Conservation (phyloP, 2,113 vertebrate genomes). For the Silurus meridionalis region DNA sequence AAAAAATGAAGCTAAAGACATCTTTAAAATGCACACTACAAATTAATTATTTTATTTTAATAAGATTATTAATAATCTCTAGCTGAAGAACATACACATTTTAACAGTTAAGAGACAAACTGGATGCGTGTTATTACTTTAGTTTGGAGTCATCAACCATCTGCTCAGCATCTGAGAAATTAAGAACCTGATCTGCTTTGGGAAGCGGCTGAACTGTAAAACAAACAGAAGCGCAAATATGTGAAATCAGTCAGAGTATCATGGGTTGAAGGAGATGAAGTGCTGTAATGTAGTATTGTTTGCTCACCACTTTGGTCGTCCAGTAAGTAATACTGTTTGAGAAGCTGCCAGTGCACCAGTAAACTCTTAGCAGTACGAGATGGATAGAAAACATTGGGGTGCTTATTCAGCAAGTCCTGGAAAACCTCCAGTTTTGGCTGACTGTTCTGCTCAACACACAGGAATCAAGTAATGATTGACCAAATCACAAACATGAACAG, state of each 20-base stretch:
- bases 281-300: background rate
- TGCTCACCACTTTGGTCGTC: constrained; percentile 90
- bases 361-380: constrained; percentile 88
- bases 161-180: constrained; percentile 94
- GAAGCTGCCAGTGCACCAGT: constrained; percentile 94
- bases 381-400: constrained; percentile 87
- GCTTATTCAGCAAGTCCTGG: constrained; percentile 88
- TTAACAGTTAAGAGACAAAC: background rate
- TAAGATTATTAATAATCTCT: background rate
- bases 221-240: constrained; percentile 4
- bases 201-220: constrained; percentile 90
- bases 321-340: constrained; percentile 94
- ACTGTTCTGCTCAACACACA: constrained; percentile 74
- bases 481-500: background rate
- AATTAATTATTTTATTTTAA: too few species aligned
- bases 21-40: background rate
- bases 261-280: background rate
- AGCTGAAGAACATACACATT: background rate
- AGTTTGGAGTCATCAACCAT: constrained; percentile 91
- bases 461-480: background rate
- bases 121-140: constrained; percentile 75
- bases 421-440: constrained; percentile 93
- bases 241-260: background rate
- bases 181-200: constrained; percentile 93
- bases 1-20: background rate